These are phyloP conservation scores for Latheticus oryzae DNA, from an alignment of 2,888 invertebrate genomes.

Conservation along the genomic window DNA sequence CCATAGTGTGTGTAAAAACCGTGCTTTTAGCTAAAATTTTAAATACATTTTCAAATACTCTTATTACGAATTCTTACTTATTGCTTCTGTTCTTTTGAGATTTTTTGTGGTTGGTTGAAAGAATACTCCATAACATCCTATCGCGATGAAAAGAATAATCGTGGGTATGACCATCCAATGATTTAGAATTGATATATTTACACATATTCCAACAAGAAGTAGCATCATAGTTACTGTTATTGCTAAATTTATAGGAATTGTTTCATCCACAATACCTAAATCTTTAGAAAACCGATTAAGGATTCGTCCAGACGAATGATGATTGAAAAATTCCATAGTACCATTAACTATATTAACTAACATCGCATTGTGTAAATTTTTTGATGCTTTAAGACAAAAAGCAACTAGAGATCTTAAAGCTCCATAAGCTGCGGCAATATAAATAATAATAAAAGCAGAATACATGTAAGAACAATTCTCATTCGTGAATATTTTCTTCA, in stretches of 20 bases:
- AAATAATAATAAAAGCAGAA: slow-evolving; percentile 34
- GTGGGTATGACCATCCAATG: slow-evolving; percentile 77
- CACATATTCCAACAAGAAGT: slow-evolving; percentile 71
- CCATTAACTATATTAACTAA: slow-evolving; percentile 70
- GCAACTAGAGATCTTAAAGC: background rate
- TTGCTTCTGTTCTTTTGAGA: slow-evolving; percentile 77
- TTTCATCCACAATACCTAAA: slow-evolving; percentile 71
- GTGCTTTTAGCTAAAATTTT: slow-evolving; percentile 76
- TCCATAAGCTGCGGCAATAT: slow-evolving; percentile 1
- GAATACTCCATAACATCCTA: slow-evolving; percentile 74
- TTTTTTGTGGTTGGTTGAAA: slow-evolving; percentile 81
- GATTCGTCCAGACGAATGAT: slow-evolving; percentile 73
- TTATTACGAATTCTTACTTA: slow-evolving; percentile 62
- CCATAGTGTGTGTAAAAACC: slow-evolving; percentile 79
- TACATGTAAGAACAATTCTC: slow-evolving; percentile 56
- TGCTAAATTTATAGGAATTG: slow-evolving; percentile 69
- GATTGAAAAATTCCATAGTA: slow-evolving; percentile 77
- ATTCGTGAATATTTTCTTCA: background rate
- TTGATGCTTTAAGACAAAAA: slow-evolving; percentile 66
- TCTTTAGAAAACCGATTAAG: slow-evolving; percentile 81
- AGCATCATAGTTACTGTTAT: slow-evolving; percentile 67
- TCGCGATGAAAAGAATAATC: slow-evolving; percentile 71
- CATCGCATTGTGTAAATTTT: slow-evolving; percentile 69
- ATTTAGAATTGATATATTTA: slow-evolving; percentile 79
- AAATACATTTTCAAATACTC: slow-evolving; percentile 13